Base-by-base conservation (phyloP, 2,888 invertebrate species). In the Drosophila leonis region DNA sequence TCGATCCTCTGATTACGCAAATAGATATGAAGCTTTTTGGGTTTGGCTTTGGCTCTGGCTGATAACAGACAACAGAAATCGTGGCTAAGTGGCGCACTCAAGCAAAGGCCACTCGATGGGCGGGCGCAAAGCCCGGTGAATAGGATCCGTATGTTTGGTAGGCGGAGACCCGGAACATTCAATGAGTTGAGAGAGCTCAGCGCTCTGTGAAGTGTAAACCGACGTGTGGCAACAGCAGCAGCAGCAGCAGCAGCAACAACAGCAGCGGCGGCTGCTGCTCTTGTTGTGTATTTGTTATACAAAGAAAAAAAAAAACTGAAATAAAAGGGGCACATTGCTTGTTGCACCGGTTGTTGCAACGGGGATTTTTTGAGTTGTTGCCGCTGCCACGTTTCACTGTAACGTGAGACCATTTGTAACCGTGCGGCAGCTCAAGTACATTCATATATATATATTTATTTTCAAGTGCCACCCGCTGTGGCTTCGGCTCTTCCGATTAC, bases 351-450 rank as follows among this genome's bases (percentile, higher is more conserved):
- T 65, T 65, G 33, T 39, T 61, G 61, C 61, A 39, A 41, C 35
- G 57, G 57, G 44, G 44, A 49, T 49, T 49, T 59, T 37, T 9
- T 37, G 59, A 66, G 69, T 35, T 56, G 60, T 27, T 61, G 51
- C 49, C 37, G 52, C 65, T 57, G 75, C 82, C 68, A 77, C 69
- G 71, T 78, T 82, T 74, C 29, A 31, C 48, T 83, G 86, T 87
- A 87, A 87, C 90, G 86, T 88, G 86, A 87, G 86, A 87, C 89
- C 82, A 75, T 84, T 87, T 89, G 78, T 87, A 89, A 56, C 71
- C 55, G 65, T 48, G 48, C 75, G 67, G 60, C 59, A 20, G 75
- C 69, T 78, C 68, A 80, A 67, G 75, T 77, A 49, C 10, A n/a
- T 27, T 10, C 27, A 31, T 31, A 18, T 46, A 27, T 49, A 33